A percentile compares a stretch with the other conserved stretches of the same genome.
These are phyloP conservation scores for Gracilinanus agilis DNA, from an alignment of 2,113 vertebrate species.

Conservation along the genomic window DNA sequence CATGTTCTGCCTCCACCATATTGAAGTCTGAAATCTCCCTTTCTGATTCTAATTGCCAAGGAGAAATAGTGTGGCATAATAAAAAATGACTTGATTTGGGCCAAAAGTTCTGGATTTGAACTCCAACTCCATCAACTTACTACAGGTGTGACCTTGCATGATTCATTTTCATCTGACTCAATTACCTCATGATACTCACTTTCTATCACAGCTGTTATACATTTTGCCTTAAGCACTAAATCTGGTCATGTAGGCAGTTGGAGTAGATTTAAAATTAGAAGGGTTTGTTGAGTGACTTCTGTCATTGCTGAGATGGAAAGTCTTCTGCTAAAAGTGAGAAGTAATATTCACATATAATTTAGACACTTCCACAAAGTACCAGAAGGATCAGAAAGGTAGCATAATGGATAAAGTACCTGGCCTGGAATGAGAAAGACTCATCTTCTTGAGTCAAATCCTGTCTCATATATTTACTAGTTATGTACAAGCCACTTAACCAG, in stretches of 20 bases:
- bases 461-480: not conserved
- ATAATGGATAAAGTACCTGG: not conserved
- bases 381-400: too few relatives aligned
- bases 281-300: not conserved
- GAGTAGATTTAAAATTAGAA: not conserved
- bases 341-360: not conserved
- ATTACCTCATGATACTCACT: not conserved
- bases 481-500: not conserved
- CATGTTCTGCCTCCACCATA: not conserved
- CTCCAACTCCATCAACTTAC: not conserved
- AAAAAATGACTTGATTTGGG: not conserved
- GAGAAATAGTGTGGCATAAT: not conserved
- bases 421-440: not conserved
- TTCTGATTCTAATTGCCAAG: not conserved
- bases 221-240: not conserved
- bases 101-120: not conserved
- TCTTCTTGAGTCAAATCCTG: not conserved
- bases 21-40: not conserved
- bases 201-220: not conserved
- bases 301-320: not conserved
- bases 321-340: not conserved
- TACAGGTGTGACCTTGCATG: not conserved
- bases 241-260: not conserved
- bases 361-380: too few relatives aligned
- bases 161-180: fast-evolving